phyloP scores from a whole-genome alignment of 2,888 invertebrate genomes.

The Rhimphoctona megacephalus region DNA sequence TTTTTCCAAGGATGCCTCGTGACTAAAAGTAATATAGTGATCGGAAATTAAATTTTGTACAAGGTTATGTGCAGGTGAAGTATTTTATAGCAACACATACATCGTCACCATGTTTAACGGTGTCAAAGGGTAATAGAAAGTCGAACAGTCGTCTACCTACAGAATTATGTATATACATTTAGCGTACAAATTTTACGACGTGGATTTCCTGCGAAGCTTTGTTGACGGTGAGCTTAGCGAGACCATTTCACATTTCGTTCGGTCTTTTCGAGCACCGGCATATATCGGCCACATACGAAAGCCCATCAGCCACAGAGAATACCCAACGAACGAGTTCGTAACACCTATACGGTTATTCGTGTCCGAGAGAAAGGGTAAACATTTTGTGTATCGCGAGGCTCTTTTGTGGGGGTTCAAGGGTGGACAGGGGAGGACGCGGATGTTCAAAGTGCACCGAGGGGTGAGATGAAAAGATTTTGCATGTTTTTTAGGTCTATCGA shows the following conservation, averaged over 20 bases:
- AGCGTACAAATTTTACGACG: conserved; percentile 56
- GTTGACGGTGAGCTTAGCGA: conserved; percentile 59
- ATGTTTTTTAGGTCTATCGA: neutral
- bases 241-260: conserved; percentile 40
- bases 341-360: conserved; percentile 40
- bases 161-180: conserved; percentile 21
- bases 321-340: conserved; percentile 32
- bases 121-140: conserved; percentile 47
- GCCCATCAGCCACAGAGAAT: conserved; percentile 24
- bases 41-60: neutral
- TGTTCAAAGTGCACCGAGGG: conserved; percentile 18
- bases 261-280: conserved; percentile 45
- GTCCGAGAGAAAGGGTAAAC: conserved; percentile 17
- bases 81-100: neutral
- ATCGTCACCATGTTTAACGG: neutral
- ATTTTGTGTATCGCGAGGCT: conserved; percentile 34
- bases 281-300: conserved; percentile 11
- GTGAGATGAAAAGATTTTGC: conserved; percentile 17
- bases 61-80: neutral
- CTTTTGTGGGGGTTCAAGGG: conserved; percentile 10
- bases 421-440: neutral
- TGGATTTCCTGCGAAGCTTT: conserved; percentile 56
- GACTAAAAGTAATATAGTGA: neutral
- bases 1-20: neutral
- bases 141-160: conserved; percentile 3